These are phyloP conservation scores for Drosophila kikkawai DNA, from an alignment of 1,140 invertebrate genomes.

Conservation along the genomic window DNA sequence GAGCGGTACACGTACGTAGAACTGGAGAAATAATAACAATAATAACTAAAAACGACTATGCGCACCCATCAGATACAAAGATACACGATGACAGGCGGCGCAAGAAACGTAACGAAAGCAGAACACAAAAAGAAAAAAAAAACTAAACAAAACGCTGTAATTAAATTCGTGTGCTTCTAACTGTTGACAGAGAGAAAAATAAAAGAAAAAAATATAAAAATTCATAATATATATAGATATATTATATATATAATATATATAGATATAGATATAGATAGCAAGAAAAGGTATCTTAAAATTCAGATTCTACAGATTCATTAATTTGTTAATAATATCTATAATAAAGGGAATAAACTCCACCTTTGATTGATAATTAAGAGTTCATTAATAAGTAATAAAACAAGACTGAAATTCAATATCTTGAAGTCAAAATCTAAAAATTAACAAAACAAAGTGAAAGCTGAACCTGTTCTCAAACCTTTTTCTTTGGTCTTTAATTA, in stretches of 20 bases:
- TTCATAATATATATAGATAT: no score
- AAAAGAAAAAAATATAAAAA: background rate
- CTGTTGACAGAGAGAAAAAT: slow-evolving; percentile 26
- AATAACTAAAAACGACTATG: slow-evolving; percentile 73
- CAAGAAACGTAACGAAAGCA: slow-evolving; percentile 34
- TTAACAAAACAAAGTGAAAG: background rate
- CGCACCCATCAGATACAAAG: slow-evolving; percentile 76
- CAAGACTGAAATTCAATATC: background rate
- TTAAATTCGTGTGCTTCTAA: slow-evolving; percentile 68
- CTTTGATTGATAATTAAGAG: background rate
- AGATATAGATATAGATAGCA: no score
- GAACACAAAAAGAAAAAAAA: slow-evolving; percentile 20
- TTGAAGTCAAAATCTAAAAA: background rate
- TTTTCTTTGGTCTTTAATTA: background rate
- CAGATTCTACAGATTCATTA: background rate
- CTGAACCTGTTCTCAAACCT: background rate
- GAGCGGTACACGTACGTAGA: slow-evolving; percentile 62
- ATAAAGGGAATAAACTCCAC: background rate
- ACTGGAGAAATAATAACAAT: slow-evolving; percentile 82
- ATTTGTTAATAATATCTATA: background rate
- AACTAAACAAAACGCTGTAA: slow-evolving; percentile 57
- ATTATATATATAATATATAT: no score
- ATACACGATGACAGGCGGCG: slow-evolving; percentile 58
- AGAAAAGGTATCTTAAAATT: background rate
- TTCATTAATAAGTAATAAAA: background rate